Evolutionary conservation across 1,140 invertebrate genomes (phyloP), one percentile per base, ranked within the genome.

Genomic region (Diploscapter pachys): DNA sequence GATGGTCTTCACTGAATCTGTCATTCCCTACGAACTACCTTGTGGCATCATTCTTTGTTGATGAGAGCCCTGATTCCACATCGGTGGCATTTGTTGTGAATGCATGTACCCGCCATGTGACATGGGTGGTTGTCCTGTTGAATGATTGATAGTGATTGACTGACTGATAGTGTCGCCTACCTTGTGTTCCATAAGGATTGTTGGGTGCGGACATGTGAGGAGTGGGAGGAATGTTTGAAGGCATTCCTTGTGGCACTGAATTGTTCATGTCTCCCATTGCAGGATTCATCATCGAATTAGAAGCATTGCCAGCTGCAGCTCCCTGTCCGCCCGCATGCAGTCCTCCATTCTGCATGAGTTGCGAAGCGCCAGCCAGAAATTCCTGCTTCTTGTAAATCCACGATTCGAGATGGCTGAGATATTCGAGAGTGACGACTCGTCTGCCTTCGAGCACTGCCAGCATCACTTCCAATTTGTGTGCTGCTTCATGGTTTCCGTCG

Each of bases 381-480:
- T 78, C 77, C 52, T 56, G 66, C 57, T 78, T 78, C 48, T 71
- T 61, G 50, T 63, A 63, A n/a, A 78, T 77, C 77, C 77, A 78
- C 31, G 11, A 68, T 56, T 78, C 77, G 64, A 78, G 65, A 72
- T 78, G 71, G 11, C 54, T 72, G 51, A 78, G 56, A 61, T 78
- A 78, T 13, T 78, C 77, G 8, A 78, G 75, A 49, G 65, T 68
- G 3, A 79, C 76, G 3, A 78, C 67, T 56, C 77, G 64, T 61
- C 73, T 66, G 51, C 78, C 77, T 61, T 79, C 78, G 6, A 79
- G 54, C 3, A 79, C 78, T 50, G 63, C 72, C 3, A 79, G 49
- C 76, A 79, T 78, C 4, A 70, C 69, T 48, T 79, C 78, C 55
- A 79, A 57, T 48, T 79, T 79, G 5, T 73, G 54, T 49, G 78